Percentiles rank a stretch among this genome's conserved stretches.
Conservation (phyloP, 2,888 invertebrate species). For the Schizotus pectinicornis region DNA sequence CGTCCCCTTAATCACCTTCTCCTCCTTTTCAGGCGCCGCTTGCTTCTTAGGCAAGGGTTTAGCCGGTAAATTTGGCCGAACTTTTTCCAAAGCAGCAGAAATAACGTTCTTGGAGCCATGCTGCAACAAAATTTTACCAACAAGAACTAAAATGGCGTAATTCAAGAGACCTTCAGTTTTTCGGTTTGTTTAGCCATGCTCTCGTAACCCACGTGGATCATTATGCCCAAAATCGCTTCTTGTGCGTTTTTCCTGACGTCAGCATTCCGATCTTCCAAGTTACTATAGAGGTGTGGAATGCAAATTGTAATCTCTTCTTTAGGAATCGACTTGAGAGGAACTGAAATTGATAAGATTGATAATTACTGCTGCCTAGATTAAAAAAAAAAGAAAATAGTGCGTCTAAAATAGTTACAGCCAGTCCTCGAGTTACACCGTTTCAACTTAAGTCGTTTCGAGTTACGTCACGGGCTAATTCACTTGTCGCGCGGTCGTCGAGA, state of each 20-base stretch:
- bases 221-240: slow-evolving; percentile 88
- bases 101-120: slow-evolving; percentile 79
- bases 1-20: slow-evolving; percentile 66
- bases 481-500: too few relatives aligned
- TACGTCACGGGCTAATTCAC: too few relatives aligned
- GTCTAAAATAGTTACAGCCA: too few relatives aligned
- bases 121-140: slow-evolving; percentile 49
- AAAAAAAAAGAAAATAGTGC: too few relatives aligned
- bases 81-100: slow-evolving; percentile 83
- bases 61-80: slow-evolving; percentile 80
- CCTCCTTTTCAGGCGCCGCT: slow-evolving; percentile 62
- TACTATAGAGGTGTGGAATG: slow-evolving; percentile 78
- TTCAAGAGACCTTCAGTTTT: slow-evolving; percentile 71
- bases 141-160: not conserved
- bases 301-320: slow-evolving; percentile 83
- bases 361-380: too few relatives aligned
- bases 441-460: too few relatives aligned
- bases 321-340: slow-evolving; percentile 73
- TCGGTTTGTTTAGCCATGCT: slow-evolving; percentile 76
- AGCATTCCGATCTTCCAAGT: slow-evolving; percentile 88
- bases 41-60: slow-evolving; percentile 75
- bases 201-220: slow-evolving; percentile 91
- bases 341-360: slow-evolving; percentile 49
- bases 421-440: too few relatives aligned
- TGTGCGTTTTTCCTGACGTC: slow-evolving; percentile 91